Conservation (phyloP, 2,888 invertebrate species). For the Pardosa pseudoannulata region DNA sequence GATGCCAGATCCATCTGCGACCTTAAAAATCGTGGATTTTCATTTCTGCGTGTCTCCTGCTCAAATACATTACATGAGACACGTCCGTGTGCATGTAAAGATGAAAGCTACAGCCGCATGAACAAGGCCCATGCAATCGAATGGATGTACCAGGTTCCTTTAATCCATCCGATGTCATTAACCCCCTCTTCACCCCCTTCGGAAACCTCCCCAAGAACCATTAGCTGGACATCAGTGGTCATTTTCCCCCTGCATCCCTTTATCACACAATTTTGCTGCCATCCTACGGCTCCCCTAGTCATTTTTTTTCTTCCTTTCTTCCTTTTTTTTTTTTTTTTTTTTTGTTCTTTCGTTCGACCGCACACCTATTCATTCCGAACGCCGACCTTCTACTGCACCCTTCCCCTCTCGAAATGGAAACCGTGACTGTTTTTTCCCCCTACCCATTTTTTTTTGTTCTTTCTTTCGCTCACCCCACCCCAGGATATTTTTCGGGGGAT, state of each 20-base stretch:
- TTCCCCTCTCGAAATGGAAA: neutral
- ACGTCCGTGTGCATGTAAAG: too few relatives aligned
- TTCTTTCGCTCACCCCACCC: neutral
- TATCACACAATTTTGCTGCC: conserved; percentile 17
- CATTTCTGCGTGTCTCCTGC: too few relatives aligned
- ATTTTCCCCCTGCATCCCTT: conserved; percentile 57
- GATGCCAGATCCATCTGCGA: too few relatives aligned
- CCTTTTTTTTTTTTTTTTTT: neutral
- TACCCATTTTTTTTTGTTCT: neutral
- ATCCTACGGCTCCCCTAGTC: neutral
- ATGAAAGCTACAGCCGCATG: too few relatives aligned
- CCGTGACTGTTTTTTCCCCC: neutral
- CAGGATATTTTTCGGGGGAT: conserved; percentile 9
- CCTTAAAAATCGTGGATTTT: too few relatives aligned
- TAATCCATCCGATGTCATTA: neutral
- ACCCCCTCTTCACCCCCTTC: conserved; percentile 12
- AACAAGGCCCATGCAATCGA: too few relatives aligned
- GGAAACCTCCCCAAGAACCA: conserved; percentile 11
- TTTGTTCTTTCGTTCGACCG: neutral
- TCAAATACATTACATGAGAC: too few relatives aligned
- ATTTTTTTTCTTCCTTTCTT: neutral
- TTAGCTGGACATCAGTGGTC: conserved; percentile 55
- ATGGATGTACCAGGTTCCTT: too few relatives aligned
- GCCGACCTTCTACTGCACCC: neutral
- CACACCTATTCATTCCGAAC: neutral